Percentiles rank a stretch among this genome's conserved stretches.
phyloP scores from a whole-genome alignment of 2,113 vertebrate species.

The Trichechus manatus region DNA sequence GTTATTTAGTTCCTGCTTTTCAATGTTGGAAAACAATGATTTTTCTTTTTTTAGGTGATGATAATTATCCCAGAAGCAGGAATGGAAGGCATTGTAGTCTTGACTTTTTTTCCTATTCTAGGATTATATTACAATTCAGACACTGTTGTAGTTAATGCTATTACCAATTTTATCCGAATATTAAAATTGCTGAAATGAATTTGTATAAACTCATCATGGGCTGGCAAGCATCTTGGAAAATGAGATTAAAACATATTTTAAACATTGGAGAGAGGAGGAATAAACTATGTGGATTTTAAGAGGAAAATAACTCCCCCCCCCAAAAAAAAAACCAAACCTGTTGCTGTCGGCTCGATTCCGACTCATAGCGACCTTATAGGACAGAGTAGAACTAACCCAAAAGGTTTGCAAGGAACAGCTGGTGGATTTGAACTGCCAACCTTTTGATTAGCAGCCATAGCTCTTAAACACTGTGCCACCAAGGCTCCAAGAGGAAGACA shows the following conservation, averaged over 20 bases:
- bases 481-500: no score
- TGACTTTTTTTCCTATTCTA: not conserved
- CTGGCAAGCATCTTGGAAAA: not conserved
- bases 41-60: not conserved
- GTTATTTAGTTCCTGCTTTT: constrained; percentile 17
- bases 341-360: no score
- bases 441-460: no score
- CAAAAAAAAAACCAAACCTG: no score
- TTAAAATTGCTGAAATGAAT: not conserved
- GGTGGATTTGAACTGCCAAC: no score
- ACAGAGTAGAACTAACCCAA: no score
- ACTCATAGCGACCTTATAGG: no score
- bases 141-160: not conserved
- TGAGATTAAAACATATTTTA: constrained; percentile 27
- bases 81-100: not conserved
- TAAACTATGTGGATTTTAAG: not conserved
- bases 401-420: no score
- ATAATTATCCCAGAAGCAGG: constrained; percentile 22
- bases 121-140: constrained; percentile 20
- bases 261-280: not conserved
- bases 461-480: no score
- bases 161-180: constrained; percentile 37
- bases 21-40: not conserved
- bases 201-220: not conserved
- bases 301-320: not conserved